Conservation (phyloP, 2,888 invertebrate genomes). For the Diadegma fenestrale region DNA sequence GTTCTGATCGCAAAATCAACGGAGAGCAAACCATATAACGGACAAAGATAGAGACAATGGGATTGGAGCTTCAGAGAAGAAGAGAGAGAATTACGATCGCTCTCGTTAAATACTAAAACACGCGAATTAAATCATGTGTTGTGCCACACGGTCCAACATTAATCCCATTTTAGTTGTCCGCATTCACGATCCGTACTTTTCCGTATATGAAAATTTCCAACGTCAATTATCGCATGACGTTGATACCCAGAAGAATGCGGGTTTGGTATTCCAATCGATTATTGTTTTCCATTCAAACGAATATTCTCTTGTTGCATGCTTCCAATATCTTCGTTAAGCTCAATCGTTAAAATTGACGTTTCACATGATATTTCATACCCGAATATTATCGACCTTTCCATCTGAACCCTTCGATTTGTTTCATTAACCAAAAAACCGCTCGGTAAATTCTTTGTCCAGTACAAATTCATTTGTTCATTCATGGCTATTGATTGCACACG, state of each 20-base stretch:
- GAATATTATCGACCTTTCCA: neutral
- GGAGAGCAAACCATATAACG: neutral
- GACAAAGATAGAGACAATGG: slow-evolving; percentile 3
- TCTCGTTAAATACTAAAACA: slow-evolving; percentile 73
- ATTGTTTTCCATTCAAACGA: neutral
- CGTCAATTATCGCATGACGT: neutral
- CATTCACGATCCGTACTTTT: neutral
- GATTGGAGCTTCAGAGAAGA: slow-evolving; percentile 2
- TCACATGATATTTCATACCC: neutral
- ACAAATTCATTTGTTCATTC: neutral
- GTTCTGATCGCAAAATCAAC: slow-evolving; percentile 50
- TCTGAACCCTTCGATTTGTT: neutral
- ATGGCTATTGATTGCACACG: neutral
- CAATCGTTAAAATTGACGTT: neutral
- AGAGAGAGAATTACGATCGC: slow-evolving; percentile 70
- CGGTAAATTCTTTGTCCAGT: neutral
- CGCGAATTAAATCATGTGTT: slow-evolving; percentile 74
- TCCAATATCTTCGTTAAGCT: neutral
- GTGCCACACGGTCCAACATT: slow-evolving; percentile 66
- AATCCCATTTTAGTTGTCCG: slow-evolving; percentile 33
- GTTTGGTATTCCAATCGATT: neutral
- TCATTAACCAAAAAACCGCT: neutral
- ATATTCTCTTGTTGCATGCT: neutral
- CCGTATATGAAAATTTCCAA: slow-evolving; percentile 19
- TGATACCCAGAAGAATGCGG: neutral